A percentile compares a stretch with the other conserved stretches of the same genome.
These are phyloP conservation scores for Taenioides sp. DNA, from an alignment of 2,797 vertebrate genomes.

Conservation along the genomic window DNA sequence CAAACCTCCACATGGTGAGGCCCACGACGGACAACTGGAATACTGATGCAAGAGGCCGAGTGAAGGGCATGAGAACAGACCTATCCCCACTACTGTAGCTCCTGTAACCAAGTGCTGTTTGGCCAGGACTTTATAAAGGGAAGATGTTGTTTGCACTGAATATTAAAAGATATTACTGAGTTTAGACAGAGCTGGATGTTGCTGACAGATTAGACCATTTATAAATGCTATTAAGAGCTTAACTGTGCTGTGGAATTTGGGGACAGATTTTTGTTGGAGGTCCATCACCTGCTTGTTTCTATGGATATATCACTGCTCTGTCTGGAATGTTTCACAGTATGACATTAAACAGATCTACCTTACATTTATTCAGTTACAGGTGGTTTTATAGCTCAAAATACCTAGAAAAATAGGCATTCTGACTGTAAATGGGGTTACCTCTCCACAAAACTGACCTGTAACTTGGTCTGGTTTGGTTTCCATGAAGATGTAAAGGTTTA, in stretches of 20 bases:
- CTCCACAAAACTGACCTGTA: no score
- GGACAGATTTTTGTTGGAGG: no score
- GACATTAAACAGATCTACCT: no score
- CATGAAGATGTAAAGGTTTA: no score
- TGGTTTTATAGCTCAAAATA: no score
- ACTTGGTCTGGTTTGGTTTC: no score
- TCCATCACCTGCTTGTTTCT: no score
- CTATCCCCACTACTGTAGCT: background rate
- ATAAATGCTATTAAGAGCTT: slow-evolving; percentile 23
- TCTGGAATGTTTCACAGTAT: no score
- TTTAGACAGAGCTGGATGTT: slow-evolving; percentile 26
- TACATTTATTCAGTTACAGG: no score
- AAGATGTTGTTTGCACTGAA: slow-evolving; percentile 5
- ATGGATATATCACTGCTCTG: no score
- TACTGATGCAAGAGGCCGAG: slow-evolving; percentile 27
- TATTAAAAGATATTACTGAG: background rate
- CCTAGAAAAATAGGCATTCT: no score
- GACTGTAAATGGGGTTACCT: no score
- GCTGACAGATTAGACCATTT: slow-evolving; percentile 22
- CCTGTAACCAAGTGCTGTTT: slow-evolving; percentile 6
- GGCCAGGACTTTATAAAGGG: background rate
- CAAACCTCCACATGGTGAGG: slow-evolving; percentile 18
- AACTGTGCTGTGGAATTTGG: slow-evolving; percentile 22
- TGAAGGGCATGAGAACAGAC: slow-evolving; percentile 24
- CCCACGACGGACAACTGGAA: slow-evolving; percentile 31